Evolutionary conservation across 1,140 invertebrate genomes (phyloP).

Genomic region (Myzus persicae): DNA sequence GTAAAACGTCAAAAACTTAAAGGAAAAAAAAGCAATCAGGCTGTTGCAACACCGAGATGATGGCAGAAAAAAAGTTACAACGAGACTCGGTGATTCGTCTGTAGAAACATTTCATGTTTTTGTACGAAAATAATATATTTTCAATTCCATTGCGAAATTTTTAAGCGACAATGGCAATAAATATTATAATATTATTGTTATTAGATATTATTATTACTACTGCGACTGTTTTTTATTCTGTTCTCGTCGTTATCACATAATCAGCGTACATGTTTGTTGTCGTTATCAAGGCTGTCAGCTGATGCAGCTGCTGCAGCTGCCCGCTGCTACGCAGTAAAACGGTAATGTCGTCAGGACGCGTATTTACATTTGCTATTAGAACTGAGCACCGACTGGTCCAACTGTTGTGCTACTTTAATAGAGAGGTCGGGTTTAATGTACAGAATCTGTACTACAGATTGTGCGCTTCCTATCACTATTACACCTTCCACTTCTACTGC

Average conservation of each 20-base stretch:
- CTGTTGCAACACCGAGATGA: background rate
- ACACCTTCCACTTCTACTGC: background rate
- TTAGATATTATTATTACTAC: background rate
- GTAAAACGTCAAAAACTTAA: conserved; percentile 43
- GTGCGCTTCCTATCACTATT: background rate
- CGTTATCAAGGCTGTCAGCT: conserved; percentile 44
- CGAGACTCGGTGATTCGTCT: background rate
- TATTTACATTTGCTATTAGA: background rate
- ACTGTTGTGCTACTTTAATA: background rate
- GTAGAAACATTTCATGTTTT: conserved; percentile 10
- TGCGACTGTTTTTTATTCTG: background rate
- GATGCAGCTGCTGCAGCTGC: background rate
- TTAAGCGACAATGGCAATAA: background rate
- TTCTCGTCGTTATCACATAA: conserved; percentile 23
- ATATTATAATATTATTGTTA: conserved; percentile 5
- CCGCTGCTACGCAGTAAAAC: conserved; percentile 10
- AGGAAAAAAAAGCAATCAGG: conserved; percentile 58
- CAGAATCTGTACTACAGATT: background rate
- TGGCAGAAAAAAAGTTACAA: background rate
- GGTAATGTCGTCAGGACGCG: background rate
- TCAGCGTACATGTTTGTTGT: conserved; percentile 16
- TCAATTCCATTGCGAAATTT: conserved; percentile 18
- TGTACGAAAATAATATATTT: background rate
- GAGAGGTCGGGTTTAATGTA: background rate
- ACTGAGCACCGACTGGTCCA: background rate